A percentile compares a stretch with the other conserved stretches of the same genome.
These are phyloP conservation scores for Idaea dimidiata DNA, from an alignment of 2,888 invertebrate species.

Conservation along the genomic window DNA sequence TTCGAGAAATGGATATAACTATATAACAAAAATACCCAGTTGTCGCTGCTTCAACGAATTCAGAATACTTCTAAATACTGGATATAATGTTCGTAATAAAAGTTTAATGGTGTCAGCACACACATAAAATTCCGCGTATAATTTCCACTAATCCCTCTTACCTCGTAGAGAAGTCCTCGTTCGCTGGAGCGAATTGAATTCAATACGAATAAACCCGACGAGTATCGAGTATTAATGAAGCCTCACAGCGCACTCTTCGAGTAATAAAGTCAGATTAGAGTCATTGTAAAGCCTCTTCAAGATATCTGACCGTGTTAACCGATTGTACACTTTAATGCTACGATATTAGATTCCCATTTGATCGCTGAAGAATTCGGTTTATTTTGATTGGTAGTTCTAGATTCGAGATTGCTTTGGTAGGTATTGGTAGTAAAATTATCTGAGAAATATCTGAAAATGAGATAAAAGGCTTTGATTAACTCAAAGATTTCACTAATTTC, in stretches of 20 bases:
- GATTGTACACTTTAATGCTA: background rate
- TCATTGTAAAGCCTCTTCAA: slow-evolving; percentile 45
- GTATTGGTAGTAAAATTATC: background rate
- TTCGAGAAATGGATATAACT: background rate
- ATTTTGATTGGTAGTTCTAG: background rate
- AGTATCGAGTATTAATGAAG: slow-evolving; percentile 53
- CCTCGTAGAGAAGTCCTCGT: background rate
- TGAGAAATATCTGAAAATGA: background rate
- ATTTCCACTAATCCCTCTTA: background rate
- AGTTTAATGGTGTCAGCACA: slow-evolving; percentile 6
- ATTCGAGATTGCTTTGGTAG: slow-evolving; percentile 9
- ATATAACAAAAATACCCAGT: background rate
- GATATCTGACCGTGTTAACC: slow-evolving; percentile 13
- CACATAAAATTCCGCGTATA: background rate
- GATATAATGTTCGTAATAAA: background rate
- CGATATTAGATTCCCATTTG: background rate
- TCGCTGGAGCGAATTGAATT: slow-evolving; percentile 16
- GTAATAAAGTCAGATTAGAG: slow-evolving; percentile 61
- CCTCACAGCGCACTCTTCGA: slow-evolving; percentile 39
- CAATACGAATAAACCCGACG: slow-evolving; percentile 12
- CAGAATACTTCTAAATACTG: no score
- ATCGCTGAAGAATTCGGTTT: background rate
- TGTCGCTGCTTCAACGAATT: background rate
- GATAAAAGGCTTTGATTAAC: background rate
- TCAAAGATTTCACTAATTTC: background rate